Evolutionary conservation across 2,113 vertebrate genomes (phyloP), one percentile per base, ranked within the genome.

Genomic region (Procapra przewalskii): DNA sequence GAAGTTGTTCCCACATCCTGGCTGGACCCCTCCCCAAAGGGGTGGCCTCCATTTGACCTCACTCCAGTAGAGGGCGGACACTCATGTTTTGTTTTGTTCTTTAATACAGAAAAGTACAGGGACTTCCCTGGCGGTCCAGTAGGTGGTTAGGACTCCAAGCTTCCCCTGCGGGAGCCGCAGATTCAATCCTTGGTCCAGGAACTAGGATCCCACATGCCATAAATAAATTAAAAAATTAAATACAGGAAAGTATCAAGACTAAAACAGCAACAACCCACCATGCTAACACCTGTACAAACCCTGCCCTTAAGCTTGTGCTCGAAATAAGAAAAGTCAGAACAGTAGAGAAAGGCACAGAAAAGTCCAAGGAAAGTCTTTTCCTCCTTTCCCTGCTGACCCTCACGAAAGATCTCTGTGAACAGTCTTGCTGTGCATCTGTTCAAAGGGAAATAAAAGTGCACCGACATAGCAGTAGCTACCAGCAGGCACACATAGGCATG

Each of bases 401-500:
- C 54, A 6, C 6, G 31, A 3, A 0, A 43, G 71, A 33, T 4
- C 29, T 23, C 43, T 40, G 36, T 25, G 7, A 71, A 25, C 33
- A 6, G 9, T 17, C 17, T 17, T 40, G 21, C 54, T 6, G 2
- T 9, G 27, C 14, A 6, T n/a, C 60, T 12, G 25, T 36, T 52
- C 21, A 10, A 60, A 60, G 50, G 43, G 9, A n/a, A 71, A 40
- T 10, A 57, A 50, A 40, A 71, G 17, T 0, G 9, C 29, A 43
- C 4, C 0, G 2, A 14, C 27, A 8, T 1, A 14, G n/a, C 23
- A 10, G 95, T 16, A n/a, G 57, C 12, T 3, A 55, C 64, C 64
- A 33, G 19, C 17, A n/a, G 31, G 40, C 27, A 2, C 3, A 14
- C 9, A 1, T 9, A 55, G 2, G 8, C 55, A 9, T 0, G 21